Evolutionary conservation across 2,113 vertebrate species (phyloP).

Genomic region (Ceyx melanurus): DNA sequence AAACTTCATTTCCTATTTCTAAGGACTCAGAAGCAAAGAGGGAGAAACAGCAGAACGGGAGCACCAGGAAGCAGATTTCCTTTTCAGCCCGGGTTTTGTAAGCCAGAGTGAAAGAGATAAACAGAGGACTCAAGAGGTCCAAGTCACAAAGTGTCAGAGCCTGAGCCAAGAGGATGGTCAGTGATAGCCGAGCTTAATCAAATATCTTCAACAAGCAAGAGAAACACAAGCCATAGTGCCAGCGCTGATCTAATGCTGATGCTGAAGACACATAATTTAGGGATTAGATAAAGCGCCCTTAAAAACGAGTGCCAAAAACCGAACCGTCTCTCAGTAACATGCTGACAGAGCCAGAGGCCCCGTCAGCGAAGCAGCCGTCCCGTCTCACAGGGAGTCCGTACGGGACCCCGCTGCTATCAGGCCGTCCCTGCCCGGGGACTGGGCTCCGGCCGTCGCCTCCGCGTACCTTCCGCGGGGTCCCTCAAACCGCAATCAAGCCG

Average conservation of each 20-base stretch:
- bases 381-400: neutral
- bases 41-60: neutral
- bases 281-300: conserved; percentile 26
- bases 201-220: conserved; percentile 11
- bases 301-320: neutral
- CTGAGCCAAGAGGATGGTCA: neutral
- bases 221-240: conserved; percentile 16
- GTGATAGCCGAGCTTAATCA: neutral
- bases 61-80: neutral
- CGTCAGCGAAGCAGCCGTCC: neutral
- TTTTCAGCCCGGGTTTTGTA: neutral
- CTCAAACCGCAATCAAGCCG: too few species aligned
- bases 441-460: neutral
- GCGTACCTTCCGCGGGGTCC: neutral
- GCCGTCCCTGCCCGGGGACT: neutral
- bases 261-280: conserved; percentile 16
- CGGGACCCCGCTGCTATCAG: neutral
- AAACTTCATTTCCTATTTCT: conserved; percentile 11
- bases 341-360: neutral
- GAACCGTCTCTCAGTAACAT: neutral
- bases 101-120: neutral
- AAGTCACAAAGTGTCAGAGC: neutral
- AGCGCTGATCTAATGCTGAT: conserved; percentile 36
- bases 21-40: neutral
- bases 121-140: neutral